Evolutionary conservation across 2,888 invertebrate species (phyloP).

Genomic region (Pardosa pseudoannulata): DNA sequence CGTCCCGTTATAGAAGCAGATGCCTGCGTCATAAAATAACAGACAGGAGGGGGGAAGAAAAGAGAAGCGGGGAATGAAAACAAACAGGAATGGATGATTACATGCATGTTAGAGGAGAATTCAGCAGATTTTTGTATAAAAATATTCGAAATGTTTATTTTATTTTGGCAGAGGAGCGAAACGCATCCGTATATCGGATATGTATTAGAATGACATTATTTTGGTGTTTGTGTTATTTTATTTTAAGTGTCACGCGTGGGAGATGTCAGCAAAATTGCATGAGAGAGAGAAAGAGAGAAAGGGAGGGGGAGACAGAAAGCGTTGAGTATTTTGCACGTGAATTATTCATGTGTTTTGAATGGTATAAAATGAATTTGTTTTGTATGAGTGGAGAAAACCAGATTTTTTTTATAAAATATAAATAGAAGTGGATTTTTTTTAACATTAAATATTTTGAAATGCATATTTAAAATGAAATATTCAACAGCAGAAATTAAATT

Average conservation of each 20-base stretch:
- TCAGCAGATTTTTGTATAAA: not conserved
- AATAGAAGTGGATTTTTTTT: too few species aligned
- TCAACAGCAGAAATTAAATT: too few species aligned
- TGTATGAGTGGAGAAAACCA: too few species aligned
- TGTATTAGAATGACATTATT: too few species aligned
- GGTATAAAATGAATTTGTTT: not conserved
- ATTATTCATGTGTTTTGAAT: not conserved
- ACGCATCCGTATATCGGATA: too few species aligned
- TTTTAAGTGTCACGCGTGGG: too few species aligned
- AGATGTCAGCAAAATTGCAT: too few species aligned
- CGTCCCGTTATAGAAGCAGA: conserved; percentile 64
- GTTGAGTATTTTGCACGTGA: not conserved
- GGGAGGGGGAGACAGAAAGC: too few species aligned
- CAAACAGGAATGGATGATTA: conserved; percentile 22
- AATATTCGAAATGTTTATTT: not conserved
- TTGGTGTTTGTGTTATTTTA: too few species aligned
- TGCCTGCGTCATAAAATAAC: conserved; percentile 21
- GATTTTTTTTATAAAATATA: too few species aligned
- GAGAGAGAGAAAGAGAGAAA: too few species aligned
- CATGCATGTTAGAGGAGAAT: not conserved
- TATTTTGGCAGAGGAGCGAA: too few species aligned
- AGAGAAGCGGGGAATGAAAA: conserved; percentile 7
- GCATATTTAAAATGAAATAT: not conserved
- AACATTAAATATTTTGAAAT: not conserved
- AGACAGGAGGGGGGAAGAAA: not conserved